Evolutionary conservation across 1,140 invertebrate genomes (phyloP), one percentile per base, ranked within the genome.

Genomic region (Calycopis cecrops): DNA sequence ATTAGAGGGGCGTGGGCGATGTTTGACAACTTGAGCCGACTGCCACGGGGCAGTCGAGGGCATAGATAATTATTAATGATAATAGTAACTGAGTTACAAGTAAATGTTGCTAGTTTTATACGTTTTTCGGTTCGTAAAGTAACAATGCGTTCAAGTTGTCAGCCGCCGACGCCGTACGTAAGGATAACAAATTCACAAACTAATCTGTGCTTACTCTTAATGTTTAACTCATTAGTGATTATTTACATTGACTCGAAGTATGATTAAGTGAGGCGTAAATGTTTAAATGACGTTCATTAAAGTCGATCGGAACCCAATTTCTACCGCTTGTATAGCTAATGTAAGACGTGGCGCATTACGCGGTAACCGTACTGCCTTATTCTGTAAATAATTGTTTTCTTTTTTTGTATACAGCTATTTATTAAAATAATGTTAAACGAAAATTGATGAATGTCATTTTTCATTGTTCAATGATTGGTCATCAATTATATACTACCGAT

Each of bases 341-440:
- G 64, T 80, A 81, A 82, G 77, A 74, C 69, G 62, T 81, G 80
- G 80, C 79, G 78, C 80, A 74, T 80, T 82, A 85, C 77, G 75
- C 74, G 79, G 84, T 85, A 79, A 77, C 77, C 76, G 72, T 83
- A 83, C 79, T 85, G 84, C 82, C 84, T 85, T 85, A 82, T 70
- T 73, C 76, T 87, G 84, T 87, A 87, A 85, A 87, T 87, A 87
- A 84, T 83, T 87, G 80, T 85, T 87, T 71, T 67, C 57, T 60
- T 77, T 81, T 38, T 86, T 87, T 87, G 84, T 87, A 87, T 85
- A 87, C 84, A 85, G 82, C 82, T 87, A 87, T 87, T 87, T 87
- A 87, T 87, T 87, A 81, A 87, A 87, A 77, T 67, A 77, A 85
- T 82, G 84, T 87, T 85, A 83, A 85, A 81, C 70, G 75, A 79